phyloP scores from a whole-genome alignment of 2,797 vertebrate genomes.

The Gambelia wislizenii region DNA sequence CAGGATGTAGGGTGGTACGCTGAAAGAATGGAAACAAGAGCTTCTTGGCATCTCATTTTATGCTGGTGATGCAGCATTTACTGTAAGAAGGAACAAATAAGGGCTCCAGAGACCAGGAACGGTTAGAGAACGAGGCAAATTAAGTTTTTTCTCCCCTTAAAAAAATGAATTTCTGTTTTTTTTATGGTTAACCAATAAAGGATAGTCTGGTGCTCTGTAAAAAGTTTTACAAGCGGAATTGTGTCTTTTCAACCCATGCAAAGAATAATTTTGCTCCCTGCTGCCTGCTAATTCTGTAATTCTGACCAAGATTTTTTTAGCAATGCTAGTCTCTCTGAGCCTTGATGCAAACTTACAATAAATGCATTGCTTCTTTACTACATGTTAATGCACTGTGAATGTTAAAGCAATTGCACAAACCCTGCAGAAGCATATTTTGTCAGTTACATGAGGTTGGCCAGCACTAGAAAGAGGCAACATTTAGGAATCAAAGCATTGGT shows the following conservation, averaged over 20 bases:
- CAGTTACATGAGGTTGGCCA: neutral
- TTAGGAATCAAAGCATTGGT: too few species aligned
- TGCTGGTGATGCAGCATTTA: neutral
- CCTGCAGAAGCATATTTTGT: neutral
- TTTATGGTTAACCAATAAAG: neutral
- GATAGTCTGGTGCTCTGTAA: neutral
- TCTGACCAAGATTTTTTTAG: neutral
- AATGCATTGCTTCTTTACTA: neutral
- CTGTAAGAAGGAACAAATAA: neutral
- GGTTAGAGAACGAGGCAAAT: neutral
- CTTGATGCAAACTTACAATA: neutral
- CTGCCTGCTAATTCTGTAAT: neutral
- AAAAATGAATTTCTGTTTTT: neutral
- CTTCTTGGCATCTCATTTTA: neutral
- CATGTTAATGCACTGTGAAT: neutral
- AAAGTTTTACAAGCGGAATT: neutral
- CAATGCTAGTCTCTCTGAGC: neutral
- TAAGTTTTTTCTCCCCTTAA: neutral
- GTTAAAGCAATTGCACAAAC: neutral
- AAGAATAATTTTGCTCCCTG: neutral
- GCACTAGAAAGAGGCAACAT: neutral
- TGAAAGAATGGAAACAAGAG: neutral
- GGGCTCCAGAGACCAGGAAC: neutral
- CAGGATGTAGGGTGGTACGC: neutral
- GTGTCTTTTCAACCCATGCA: neutral